Base-by-base conservation (phyloP, 2,888 invertebrate genomes). In the Tenthredo distinguenda region DNA sequence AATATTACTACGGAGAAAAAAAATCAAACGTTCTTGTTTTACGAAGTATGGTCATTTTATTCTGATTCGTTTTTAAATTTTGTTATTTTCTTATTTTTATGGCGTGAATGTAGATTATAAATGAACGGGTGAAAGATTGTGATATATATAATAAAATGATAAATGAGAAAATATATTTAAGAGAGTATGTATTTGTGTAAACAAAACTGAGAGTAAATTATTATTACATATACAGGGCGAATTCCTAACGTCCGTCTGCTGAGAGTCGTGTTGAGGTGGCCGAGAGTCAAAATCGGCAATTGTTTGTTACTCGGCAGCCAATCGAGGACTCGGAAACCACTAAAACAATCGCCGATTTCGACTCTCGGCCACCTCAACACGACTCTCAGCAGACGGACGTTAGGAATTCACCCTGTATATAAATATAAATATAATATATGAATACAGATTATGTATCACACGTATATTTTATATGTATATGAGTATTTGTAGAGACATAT, bases 141-240 rank as follows among this genome's bases (percentile, higher is more conserved):
- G 77, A 77, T 77, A 77, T 77, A 77, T 40, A 43, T 43, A 21
- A 21, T 43, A 10, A 31, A 47, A 10, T 62, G 55, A 34, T 12
- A 40, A 81, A 81, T 81, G 74, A 81, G 43, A 55, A 50, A 55
- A 15, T 77, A 55, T 77, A 77, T 50, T 77, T 31, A 62, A 34
- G 81, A 62, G 58, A 79, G 58, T 62, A 62, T 89, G 91, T 91
- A 89, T 76, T 90, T 90, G 90, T 90, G 89, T 89, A 90, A 86
- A 84, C 76, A 82, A 87, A 88, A 68, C 76, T 84, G 84, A 88
- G 88, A 88, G 87, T 87, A 89, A 87, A 87, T 90, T 91, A 91
- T 91, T 91, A 72, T 72, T 72, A 71, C 34, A 81, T 40, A 65
- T 82, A n/a, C n/a, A n/a, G n/a, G n/a, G n/a, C n/a, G n/a, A n/a